Evolutionary conservation across 2,113 vertebrate genomes (phyloP).

Genomic region (Pionites leucogaster): DNA sequence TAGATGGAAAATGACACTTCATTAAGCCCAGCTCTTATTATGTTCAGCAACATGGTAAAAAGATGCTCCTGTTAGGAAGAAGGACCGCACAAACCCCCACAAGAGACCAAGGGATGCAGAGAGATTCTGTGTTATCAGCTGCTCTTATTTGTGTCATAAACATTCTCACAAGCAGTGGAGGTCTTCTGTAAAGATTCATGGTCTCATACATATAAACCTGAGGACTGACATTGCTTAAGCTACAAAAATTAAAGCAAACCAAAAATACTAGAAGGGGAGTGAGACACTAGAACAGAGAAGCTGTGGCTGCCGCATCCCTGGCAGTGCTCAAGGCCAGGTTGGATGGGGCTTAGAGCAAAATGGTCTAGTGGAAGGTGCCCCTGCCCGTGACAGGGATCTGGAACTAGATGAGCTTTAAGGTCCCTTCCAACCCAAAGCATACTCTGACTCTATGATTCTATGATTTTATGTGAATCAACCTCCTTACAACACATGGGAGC

Average conservation of each 20-base stretch:
- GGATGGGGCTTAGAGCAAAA: neutral
- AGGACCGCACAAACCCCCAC: neutral
- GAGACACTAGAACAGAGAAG: neutral
- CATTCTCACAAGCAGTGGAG: neutral
- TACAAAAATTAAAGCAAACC: neutral
- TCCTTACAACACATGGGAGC: accelerated
- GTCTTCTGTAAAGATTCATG: neutral
- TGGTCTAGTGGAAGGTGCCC: neutral
- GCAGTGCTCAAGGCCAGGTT: neutral
- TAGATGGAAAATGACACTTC: neutral
- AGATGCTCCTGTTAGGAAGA: neutral
- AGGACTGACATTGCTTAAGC: accelerated
- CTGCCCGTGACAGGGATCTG: neutral
- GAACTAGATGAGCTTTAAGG: neutral
- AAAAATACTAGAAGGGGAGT: neutral
- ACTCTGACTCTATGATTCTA: neutral
- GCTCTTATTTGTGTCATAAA: neutral
- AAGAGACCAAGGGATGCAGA: neutral
- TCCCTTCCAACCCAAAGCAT: neutral
- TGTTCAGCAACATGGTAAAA: neutral
- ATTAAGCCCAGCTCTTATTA: neutral
- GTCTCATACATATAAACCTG: neutral
- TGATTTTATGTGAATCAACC: neutral
- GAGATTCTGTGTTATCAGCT: too few species aligned
- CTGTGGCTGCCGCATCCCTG: neutral